These are phyloP conservation scores for Leucosticte australis DNA, from an alignment of 2,113 vertebrate species.

Conservation along the genomic window DNA sequence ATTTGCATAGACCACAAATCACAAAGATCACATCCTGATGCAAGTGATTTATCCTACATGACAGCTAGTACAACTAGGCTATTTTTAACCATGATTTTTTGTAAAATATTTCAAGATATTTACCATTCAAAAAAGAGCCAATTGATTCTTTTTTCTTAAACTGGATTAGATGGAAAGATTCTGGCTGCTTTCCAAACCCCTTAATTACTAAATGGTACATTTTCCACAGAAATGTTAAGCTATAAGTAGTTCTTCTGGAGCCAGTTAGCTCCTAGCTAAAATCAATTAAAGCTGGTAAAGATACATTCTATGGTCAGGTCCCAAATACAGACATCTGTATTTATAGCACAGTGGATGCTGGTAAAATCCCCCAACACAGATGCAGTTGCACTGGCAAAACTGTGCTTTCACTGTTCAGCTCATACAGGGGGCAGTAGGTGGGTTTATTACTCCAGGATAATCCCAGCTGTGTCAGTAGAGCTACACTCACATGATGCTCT, in stretches of 20 bases:
- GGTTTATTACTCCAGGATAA: neutral
- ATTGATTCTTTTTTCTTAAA: conserved; percentile 53
- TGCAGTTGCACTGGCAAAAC: neutral
- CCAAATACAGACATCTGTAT: neutral
- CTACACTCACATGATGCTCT: neutral
- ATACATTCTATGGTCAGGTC: conserved; percentile 20
- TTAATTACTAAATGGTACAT: conserved; percentile 70
- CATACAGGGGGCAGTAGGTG: neutral
- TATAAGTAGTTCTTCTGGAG: conserved; percentile 58
- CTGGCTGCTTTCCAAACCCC: conserved; percentile 63
- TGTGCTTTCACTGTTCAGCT: neutral
- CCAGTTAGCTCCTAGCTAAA: conserved; percentile 57
- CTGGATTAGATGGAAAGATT: conserved; percentile 65
- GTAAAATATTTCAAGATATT: conserved; percentile 62
- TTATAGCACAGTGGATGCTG: neutral
- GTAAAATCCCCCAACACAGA: neutral
- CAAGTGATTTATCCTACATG: conserved; percentile 32
- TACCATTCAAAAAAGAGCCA: conserved; percentile 47
- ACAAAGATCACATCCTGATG: conserved; percentile 15
- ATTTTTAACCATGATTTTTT: conserved; percentile 41
- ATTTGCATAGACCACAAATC: conserved; percentile 53
- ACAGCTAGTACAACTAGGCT: conserved; percentile 28
- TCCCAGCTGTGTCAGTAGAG: neutral
- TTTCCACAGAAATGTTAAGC: conserved; percentile 69
- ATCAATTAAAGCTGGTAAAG: conserved; percentile 58